Base-by-base conservation (phyloP, 2,113 vertebrate species). In the Ciconia stormi region DNA sequence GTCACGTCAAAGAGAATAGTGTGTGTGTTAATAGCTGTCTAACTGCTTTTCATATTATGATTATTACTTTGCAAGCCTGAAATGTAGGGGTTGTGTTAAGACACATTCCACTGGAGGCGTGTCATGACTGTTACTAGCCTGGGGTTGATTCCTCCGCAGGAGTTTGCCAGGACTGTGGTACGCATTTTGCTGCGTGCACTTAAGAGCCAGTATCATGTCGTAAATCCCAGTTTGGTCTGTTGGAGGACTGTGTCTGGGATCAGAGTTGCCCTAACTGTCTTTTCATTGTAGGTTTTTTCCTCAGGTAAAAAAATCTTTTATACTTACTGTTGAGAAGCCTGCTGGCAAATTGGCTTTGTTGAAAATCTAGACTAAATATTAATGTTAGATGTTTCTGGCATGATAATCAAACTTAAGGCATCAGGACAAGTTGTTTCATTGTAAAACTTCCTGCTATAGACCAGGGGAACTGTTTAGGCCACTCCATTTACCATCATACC, bases 121-220 rank as follows among this genome's bases (percentile, higher is more conserved):
- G 96, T 86, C 95, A 86, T 47, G 71, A 93, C 96, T 90, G 93
- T 88, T 96, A 53, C 49, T 94, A 66, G 91, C 95, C 93, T 52
- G 58, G 36, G 89, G 96, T 81, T 9, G 26, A 70, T 91, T 95
- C 77, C 66, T 91, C 49, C 0, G 0, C 62, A 66, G 50, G 38
- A 87, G 81, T 81, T 94, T 97, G 97, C 84, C 82, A 93, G 87
- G 62, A 55, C 50, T 59, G 50, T 34, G 79, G 50, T 66, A 47
- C 1, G 3, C 74, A 70, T 85, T 93, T 77, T 1, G 5, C 52
- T 87, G 63, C 13, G 7, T 56, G 47, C 47, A 16, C 16, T 83
- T 72, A n/a, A 77, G 26, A 94, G 55, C 72, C 76, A 82, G 44
- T 36, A 79, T 20, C 40, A 73, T 62, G 18, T 62, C 53, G 36